Evolutionary conservation across 2,113 vertebrate species (phyloP).

Genomic region (Rattus norvegicus): GRCr8 NC_086025.1:126894001-126894500

Average conservation of each 20-base stretch:
- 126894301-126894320: background rate
- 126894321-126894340: background rate
- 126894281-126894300: background rate
- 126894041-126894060: background rate
- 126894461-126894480: too few relatives aligned
- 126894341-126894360: too few relatives aligned
- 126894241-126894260: background rate
- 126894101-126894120: background rate
- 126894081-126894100: background rate
- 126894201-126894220: background rate
- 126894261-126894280: background rate
- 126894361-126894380: too few relatives aligned
- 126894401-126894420: too few relatives aligned
- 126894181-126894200: background rate
- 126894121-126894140: too few relatives aligned
- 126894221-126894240: background rate
- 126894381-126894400: too few relatives aligned
- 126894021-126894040: constrained; percentile 23
- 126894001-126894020: background rate
- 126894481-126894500: too few relatives aligned
- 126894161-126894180: background rate
- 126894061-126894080: background rate
- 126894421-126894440: too few relatives aligned
- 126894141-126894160: background rate
- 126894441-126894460: too few relatives aligned